A percentile compares a stretch with the other conserved stretches of the same genome.
These are phyloP conservation scores for Lottia gigantea DNA, from an alignment of 2,888 invertebrate genomes.

Conservation along the genomic window DNA sequence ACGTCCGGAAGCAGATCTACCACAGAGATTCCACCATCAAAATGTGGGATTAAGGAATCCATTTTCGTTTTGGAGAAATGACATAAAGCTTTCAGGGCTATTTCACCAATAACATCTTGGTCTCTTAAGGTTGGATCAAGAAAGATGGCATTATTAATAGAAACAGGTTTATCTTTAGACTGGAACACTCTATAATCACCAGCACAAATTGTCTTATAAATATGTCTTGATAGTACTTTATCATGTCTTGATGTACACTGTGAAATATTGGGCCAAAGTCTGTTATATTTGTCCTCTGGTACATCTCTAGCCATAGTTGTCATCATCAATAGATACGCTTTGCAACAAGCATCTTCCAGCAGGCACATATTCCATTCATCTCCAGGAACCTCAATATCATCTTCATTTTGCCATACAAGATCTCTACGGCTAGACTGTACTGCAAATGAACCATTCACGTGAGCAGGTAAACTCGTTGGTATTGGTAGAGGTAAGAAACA, in stretches of 20 bases:
- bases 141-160: constrained; percentile 34
- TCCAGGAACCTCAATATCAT: constrained; percentile 44
- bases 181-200: constrained; percentile 13
- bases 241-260: not conserved
- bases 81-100: constrained; percentile 24
- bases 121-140: constrained; percentile 31
- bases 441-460: constrained; percentile 61
- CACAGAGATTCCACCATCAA: not conserved
- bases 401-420: constrained; percentile 42
- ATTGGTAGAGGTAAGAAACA: constrained; percentile 55
- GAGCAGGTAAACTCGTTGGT: constrained; percentile 49
- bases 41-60: not conserved
- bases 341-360: constrained; percentile 36
- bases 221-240: constrained; percentile 17
- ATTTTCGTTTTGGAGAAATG: constrained; percentile 13
- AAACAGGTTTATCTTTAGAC: not conserved
- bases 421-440: constrained; percentile 53
- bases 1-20: constrained; percentile 25
- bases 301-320: constrained; percentile 27
- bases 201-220: constrained; percentile 9
- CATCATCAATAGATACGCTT: constrained; percentile 40
- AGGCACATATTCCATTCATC: constrained; percentile 48
- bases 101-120: constrained; percentile 16
- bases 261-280: constrained; percentile 19
- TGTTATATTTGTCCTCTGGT: not conserved